These are phyloP conservation scores for Lemur catta DNA, from an alignment of 2,797 vertebrate genomes.

Conservation along the genomic window DNA sequence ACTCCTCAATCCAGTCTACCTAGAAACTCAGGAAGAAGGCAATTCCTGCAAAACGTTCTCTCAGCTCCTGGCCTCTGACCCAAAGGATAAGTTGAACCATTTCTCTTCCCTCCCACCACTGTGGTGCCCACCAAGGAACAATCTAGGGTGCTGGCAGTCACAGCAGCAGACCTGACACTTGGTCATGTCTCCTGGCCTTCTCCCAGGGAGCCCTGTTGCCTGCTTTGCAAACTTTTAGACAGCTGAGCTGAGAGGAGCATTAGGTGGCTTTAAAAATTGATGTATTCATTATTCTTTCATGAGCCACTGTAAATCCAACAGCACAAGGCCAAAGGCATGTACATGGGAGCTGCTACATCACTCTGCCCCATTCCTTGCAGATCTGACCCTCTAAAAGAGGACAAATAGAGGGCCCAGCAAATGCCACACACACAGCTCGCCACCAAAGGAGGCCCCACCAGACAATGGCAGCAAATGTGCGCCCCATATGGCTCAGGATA, in stretches of 20 bases:
- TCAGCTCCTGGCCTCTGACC: background rate
- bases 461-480: background rate
- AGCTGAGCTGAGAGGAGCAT: slow-evolving; percentile 28
- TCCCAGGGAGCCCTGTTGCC: background rate
- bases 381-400: background rate
- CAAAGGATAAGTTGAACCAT: background rate
- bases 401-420: background rate
- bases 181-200: background rate
- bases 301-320: slow-evolving; percentile 21
- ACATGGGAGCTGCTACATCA: rapidly evolving
- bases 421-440: background rate
- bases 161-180: background rate
- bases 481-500: background rate
- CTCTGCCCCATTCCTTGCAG: background rate
- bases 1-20: background rate
- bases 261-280: slow-evolving; percentile 66
- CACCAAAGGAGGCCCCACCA: background rate
- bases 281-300: slow-evolving; percentile 69
- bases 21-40: background rate
- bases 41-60: background rate
- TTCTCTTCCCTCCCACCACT: background rate
- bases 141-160: background rate
- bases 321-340: slow-evolving; percentile 37
- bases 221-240: slow-evolving; percentile 40
- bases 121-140: background rate